Evolutionary conservation across 2,888 invertebrate species (phyloP).

Genomic region (Trichopoda pennipes): DNA sequence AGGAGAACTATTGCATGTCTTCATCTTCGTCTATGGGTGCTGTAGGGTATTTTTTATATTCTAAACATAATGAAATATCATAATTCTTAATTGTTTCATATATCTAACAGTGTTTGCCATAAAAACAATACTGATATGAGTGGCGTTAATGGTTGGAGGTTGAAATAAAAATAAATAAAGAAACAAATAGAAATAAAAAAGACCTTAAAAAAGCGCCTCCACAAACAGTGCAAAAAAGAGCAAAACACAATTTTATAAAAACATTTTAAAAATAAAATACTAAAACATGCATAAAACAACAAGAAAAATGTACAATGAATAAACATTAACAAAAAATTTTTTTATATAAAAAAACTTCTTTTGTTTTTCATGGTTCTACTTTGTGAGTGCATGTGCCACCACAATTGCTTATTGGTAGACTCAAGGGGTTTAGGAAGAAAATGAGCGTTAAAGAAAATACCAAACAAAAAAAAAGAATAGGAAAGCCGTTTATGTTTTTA

Average conservation of each 20-base stretch:
- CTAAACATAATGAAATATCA: constrained; percentile 1
- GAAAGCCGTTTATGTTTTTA: neutral
- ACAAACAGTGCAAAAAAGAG: constrained; percentile 2
- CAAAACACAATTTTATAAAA: constrained; percentile 39
- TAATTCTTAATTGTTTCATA: constrained; percentile 49
- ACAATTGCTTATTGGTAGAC: constrained; percentile 44
- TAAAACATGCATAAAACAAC: constrained; percentile 11
- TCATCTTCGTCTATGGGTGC: neutral
- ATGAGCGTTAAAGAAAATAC: neutral
- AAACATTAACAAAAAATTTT: constrained; percentile 57
- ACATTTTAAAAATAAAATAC: constrained; percentile 34
- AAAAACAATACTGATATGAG: constrained; percentile 39
- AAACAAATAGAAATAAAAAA: constrained; percentile 12
- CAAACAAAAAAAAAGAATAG: neutral
- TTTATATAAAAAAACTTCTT: constrained; percentile 26
- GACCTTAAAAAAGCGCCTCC: constrained; percentile 54
- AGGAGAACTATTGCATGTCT: neutral
- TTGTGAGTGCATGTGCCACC: constrained; percentile 28
- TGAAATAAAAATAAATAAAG: constrained; percentile 3
- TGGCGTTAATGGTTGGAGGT: constrained; percentile 53
- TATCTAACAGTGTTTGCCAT: constrained; percentile 36
- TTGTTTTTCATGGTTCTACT: constrained; percentile 27
- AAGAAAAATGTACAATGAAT: constrained; percentile 55
- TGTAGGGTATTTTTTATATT: constrained; percentile 17
- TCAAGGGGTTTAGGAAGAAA: constrained; percentile 52